phyloP scores from a whole-genome alignment of 2,797 vertebrate species.

The Neosilurus hyrtlii region DNA sequence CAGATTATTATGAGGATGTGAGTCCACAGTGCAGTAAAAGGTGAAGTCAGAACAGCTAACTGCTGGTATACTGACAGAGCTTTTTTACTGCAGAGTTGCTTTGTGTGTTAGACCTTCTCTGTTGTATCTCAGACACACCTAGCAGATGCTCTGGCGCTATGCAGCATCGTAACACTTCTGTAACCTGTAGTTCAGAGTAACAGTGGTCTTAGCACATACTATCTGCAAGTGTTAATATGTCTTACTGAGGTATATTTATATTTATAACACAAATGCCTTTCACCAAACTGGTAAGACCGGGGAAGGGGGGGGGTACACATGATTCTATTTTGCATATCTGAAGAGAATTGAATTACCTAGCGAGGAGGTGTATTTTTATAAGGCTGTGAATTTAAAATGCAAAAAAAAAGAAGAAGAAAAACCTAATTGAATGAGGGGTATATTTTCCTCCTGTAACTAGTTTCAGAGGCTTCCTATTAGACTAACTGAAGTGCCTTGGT shows the following conservation, averaged over 20 bases:
- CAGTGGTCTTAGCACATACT: conserved; percentile 59
- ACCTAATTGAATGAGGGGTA: conserved; percentile 45
- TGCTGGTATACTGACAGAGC: conserved; percentile 31
- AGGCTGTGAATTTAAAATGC: conserved; percentile 77
- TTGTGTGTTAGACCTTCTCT: conserved; percentile 58
- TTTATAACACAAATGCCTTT: conserved; percentile 77
- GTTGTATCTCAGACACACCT: conserved; percentile 28
- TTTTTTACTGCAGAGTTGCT: conserved; percentile 63
- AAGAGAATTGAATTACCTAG: conserved; percentile 80
- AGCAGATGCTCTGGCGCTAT: conserved; percentile 66
- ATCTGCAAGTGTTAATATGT: conserved; percentile 70
- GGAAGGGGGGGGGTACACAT: conserved; percentile 59
- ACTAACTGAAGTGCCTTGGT: conserved; percentile 79
- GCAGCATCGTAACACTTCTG: conserved; percentile 63
- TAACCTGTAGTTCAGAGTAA: conserved; percentile 63
- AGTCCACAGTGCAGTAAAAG: conserved; percentile 26
- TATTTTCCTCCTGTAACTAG: conserved; percentile 45
- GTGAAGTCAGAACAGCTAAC: conserved; percentile 26
- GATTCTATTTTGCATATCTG: conserved; percentile 70
- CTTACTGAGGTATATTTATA: conserved; percentile 62
- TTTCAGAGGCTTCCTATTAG: conserved; percentile 54
- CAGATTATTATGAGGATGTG: conserved; percentile 36
- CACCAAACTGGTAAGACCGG: conserved; percentile 86
- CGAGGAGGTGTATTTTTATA: conserved; percentile 75
- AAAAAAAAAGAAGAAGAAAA: conserved; percentile 25